phyloP scores from a whole-genome alignment of 2,113 vertebrate genomes.

The Mesitornis unicolor region DNA sequence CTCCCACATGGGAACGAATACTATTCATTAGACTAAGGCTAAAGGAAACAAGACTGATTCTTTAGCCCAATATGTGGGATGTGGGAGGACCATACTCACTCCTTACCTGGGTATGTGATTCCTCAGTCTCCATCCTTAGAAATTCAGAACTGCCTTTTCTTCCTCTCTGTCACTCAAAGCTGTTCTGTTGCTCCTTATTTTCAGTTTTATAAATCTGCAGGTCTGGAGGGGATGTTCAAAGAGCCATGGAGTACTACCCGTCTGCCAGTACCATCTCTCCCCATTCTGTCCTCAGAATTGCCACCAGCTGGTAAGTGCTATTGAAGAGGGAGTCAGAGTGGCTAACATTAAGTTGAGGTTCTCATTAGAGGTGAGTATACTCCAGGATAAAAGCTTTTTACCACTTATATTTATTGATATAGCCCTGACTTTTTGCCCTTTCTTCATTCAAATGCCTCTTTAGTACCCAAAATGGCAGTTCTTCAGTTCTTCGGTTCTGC shows the following conservation, averaged over 20 bases:
- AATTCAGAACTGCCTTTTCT: background rate
- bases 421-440: background rate
- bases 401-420: background rate
- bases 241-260: background rate
- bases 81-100: background rate
- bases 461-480: background rate
- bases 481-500: background rate
- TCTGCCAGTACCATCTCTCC: background rate
- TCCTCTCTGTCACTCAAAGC: background rate
- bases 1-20: background rate
- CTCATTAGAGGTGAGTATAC: background rate
- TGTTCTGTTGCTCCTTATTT: background rate
- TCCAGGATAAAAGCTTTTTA: background rate
- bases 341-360: background rate
- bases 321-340: background rate
- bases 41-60: background rate
- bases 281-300: background rate
- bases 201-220: background rate
- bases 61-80: background rate
- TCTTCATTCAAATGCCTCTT: background rate
- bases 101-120: background rate
- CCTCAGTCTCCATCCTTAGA: rapidly evolving
- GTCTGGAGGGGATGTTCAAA: background rate
- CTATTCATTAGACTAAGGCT: background rate
- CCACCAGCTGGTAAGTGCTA: background rate